Evolutionary conservation across 2,888 invertebrate genomes (phyloP), one percentile per base, ranked within the genome.

Genomic region (Tachina fera): DNA sequence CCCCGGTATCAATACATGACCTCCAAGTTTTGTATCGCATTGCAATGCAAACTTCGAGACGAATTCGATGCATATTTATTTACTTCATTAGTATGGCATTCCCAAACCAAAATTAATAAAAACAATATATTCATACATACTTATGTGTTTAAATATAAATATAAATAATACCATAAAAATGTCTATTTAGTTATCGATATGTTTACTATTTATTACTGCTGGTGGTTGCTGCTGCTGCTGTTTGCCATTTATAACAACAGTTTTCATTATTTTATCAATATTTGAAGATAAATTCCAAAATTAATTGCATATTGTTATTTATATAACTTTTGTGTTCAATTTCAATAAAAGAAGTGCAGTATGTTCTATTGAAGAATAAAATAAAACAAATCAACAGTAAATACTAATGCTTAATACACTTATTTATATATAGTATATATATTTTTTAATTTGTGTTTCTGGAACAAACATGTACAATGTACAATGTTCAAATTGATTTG

Each of bases 401-500:
- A 45, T 47, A 19, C 3, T 43, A 41, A 63, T 56, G 22, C 31
- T 56, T 65, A 53, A 56, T 70, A 58, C 22, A 5, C 11, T 63
- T 75, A n/a, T n/a, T 16, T 53, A 9, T n/a, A 58, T 13, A 41
- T n/a, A 22, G 22, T 22, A 22, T 3, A n/a, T 67, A 10, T 67
- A 11, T 76, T 51, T 78, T 75, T 49, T 63, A 86, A 86, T 83
- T 83, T 86, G 86, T 86, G 86, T 86, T 86, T 86, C 79, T 86
- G 86, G 86, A 86, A 86, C 86, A 80, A 72, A 83, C 76, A 72
- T 75, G 81, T 81, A 67, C 78, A 65, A 56, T 68, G 82, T 78
- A 71, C 82, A 86, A 83, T 76, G 86, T 86, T 76, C 67, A 72
- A 83, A 83, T 76, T 83, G 86, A 83, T 83, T 83, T 86, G 86